Evolutionary conservation across 2,113 vertebrate species (phyloP).

Genomic region (Macheiramphus alcinus): DNA sequence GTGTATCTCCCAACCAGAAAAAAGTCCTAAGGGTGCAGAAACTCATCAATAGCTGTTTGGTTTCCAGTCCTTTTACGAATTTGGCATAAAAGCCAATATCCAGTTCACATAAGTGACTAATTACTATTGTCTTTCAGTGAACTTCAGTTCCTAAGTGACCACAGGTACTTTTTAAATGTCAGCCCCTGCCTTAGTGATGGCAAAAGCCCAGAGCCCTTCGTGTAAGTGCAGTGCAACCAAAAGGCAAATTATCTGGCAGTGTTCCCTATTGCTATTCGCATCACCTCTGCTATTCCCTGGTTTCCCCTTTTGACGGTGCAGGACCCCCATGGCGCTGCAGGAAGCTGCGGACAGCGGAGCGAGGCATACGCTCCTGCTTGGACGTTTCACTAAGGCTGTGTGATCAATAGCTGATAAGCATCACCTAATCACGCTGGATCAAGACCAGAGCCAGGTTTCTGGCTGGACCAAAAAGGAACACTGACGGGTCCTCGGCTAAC

Average conservation of each 20-base stretch:
- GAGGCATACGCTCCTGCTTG: background rate
- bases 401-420: background rate
- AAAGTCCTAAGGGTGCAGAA: background rate
- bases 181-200: background rate
- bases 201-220: background rate
- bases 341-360: background rate
- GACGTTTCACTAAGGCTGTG: background rate
- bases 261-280: background rate
- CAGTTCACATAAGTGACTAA: background rate
- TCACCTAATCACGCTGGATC: background rate
- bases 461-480: background rate
- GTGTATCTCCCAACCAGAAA: background rate
- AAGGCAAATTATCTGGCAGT: background rate
- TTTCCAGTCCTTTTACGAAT: background rate
- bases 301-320: background rate
- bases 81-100: background rate
- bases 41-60: background rate
- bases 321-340: rapidly evolving
- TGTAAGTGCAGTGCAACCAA: background rate
- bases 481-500: background rate
- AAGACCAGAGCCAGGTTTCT: background rate
- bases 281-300: background rate
- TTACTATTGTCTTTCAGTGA: background rate
- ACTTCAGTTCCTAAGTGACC: background rate
- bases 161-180: background rate